Base-by-base conservation (phyloP, 37 sponge, comb jelly and placozoan species). In the Chondrilla cf. caribensis region DNA sequence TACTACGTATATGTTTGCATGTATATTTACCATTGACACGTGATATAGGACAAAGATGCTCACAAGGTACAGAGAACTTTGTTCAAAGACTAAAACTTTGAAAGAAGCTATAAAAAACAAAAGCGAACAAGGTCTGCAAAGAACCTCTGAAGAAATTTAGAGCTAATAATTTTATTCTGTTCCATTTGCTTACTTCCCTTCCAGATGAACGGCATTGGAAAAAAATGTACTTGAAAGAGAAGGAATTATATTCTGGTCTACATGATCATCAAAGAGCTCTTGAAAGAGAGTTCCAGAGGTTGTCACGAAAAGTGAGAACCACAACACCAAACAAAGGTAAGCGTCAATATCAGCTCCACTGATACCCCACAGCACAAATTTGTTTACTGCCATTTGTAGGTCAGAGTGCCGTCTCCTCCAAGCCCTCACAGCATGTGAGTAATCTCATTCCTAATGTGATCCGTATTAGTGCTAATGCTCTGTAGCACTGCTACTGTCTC, bases 191-290 rank as follows among this genome's bases (percentile, higher is more conserved):
- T 6, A n/a, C 8, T 2, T 40, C 43, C 44, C 76, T 36, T 1
- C 40, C 43, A 73, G 44, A 24, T 37, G 76, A 73, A n/a, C 43
- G 40, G 25, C 43, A 73, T 31, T 73, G 76, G 76, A 73, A 73
- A 43, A 39, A 2, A 1, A 22, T 43, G 43, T 36, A 25, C 14
- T 2, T 73, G 0, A 39, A 38, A 17, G 76, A 73, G 44, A 37
- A 73, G 76, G 18, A 73, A 37, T n/a, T 37, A 0, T 11, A 32
- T 15, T 1, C 41, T 1, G 29, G 38, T 22, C 76, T 73, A 21
- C 76, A 39, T 17, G 44, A 37, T n/a, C 41, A 40, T 25, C 24
- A 42, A 17, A 38, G 6, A 9, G 22, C 7, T 31, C 76, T 73
- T 40, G 76, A 39, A 37, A 37, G 6, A 37, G 76, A 73, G 18